A percentile compares a stretch with the other conserved stretches of the same genome.
phyloP scores from a whole-genome alignment of 1,140 invertebrate species.

The Aphelenchoides avenae region DNA sequence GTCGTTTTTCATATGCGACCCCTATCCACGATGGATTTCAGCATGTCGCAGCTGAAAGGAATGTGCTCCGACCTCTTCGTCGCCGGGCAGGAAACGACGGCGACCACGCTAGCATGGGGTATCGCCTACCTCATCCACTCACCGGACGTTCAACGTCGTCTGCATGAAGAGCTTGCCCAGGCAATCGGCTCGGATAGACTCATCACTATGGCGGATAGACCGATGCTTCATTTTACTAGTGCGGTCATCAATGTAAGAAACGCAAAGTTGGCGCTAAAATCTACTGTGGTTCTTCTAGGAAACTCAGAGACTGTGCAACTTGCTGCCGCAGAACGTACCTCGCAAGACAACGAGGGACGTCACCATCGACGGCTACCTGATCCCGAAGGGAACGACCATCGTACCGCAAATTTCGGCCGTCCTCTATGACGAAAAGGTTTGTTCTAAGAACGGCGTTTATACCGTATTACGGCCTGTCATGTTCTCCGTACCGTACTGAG shows the following conservation, averaged over 20 bases:
- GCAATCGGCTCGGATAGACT: conserved; percentile 3
- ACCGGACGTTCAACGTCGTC: conserved; percentile 2
- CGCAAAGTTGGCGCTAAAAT: not conserved
- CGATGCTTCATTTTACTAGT: not conserved
- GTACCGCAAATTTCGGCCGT: too few relatives aligned
- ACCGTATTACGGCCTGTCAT: too few relatives aligned
- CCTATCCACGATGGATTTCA: conserved; percentile 3
- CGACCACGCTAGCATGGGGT: not conserved
- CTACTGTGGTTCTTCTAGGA: not conserved
- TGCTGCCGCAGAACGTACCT: conserved; percentile 9
- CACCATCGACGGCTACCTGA: conserved; percentile 3
- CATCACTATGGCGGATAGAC: conserved; percentile 6
- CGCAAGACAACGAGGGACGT: conserved; percentile 11
- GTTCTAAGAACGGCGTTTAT: too few relatives aligned
- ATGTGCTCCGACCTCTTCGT: not conserved
- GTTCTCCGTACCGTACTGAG: too few relatives aligned
- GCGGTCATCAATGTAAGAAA: conserved; percentile 4
- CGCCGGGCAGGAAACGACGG: conserved; percentile 1
- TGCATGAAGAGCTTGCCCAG: conserved; percentile 1
- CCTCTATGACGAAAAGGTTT: too few relatives aligned
- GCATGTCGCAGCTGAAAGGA: not conserved
- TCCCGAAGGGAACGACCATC: too few relatives aligned
- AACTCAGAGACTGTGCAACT: conserved; percentile 13
- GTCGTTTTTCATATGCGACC: not conserved
- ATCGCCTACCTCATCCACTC: conserved; percentile 4